Conservation (phyloP, 2,113 vertebrate species). For the Anthoscopus minutus region DNA sequence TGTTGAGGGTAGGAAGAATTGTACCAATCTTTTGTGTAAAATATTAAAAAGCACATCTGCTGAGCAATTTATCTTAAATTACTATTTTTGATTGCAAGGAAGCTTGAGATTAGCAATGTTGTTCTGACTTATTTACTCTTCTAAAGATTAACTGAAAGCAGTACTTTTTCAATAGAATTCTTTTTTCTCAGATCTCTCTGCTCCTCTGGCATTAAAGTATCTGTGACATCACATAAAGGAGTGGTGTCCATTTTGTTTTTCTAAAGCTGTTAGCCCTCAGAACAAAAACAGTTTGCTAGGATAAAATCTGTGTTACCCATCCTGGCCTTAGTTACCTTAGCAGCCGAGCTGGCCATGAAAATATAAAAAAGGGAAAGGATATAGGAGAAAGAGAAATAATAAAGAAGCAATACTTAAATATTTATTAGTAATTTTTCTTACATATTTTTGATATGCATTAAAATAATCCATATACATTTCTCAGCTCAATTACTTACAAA, state of each 20-base stretch:
- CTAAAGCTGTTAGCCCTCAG: slow-evolving; percentile 18
- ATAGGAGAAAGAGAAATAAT: neutral
- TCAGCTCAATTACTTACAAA: slow-evolving; percentile 82
- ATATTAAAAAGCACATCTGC: slow-evolving; percentile 52
- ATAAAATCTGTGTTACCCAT: neutral
- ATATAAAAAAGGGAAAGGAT: slow-evolving; percentile 20
- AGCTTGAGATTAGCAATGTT: slow-evolving; percentile 42
- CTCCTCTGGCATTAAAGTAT: slow-evolving; percentile 28
- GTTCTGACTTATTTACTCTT: slow-evolving; percentile 27
- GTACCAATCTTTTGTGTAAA: slow-evolving; percentile 22
- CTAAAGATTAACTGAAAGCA: slow-evolving; percentile 41
- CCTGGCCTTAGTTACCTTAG: slow-evolving; percentile 55
- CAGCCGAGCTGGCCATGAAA: slow-evolving; percentile 61
- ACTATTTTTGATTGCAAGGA: slow-evolving; percentile 55
- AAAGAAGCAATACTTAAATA: slow-evolving; percentile 60
- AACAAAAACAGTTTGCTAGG: neutral
- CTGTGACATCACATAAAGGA: neutral
- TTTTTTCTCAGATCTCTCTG: neutral
- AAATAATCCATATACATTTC: slow-evolving; percentile 78
- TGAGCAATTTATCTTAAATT: slow-evolving; percentile 45
- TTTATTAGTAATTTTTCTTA: slow-evolving; percentile 72
- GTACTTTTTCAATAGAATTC: neutral
- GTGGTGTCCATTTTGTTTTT: slow-evolving; percentile 46
- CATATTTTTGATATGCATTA: slow-evolving; percentile 58
- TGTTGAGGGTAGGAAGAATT: slow-evolving; percentile 22